Evolutionary conservation across 2,888 invertebrate species (phyloP), one percentile per base, ranked within the genome.

Genomic region (Tetropium fuscum): DNA sequence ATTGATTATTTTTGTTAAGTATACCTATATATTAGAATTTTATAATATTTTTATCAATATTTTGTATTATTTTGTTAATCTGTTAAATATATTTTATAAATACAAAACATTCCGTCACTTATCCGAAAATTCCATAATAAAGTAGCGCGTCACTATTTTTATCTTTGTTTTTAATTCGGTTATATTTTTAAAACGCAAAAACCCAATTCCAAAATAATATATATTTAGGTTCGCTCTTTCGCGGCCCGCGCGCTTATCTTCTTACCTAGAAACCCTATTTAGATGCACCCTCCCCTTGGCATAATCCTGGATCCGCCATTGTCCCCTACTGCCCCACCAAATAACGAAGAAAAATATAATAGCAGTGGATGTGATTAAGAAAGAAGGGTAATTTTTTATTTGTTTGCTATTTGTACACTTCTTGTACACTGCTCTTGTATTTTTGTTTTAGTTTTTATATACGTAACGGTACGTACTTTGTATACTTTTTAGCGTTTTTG

Each of bases 1-100:
- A 10, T 30, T 30, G n/a, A 30, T 30, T 30, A 10, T 30, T 1
- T 30, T 30, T 30, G n/a, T 30, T 30, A 10, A n/a, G n/a, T n/a
- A n/a, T n/a, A n/a, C n/a, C n/a, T n/a, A 30, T 30, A 30, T 30
- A 30, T 30, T 30, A 30, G 30, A n/a, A 10, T 3, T 30, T 30
- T 30, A 30, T 30, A 30, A 10, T n/a, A 30, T 30, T 3, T 30
- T 27, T 27, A 27, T 27, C 27, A n/a, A 30, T 7, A 11, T 30
- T 30, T 30, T 30, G 30, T n/a, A 30, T n/a, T 30, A 30, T 27
- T 30, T 30, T 30, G 30, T 30, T 30, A 30, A 30, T 30, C 30
- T 30, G 30, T n/a, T 30, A 30, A 30, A 30, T 30, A 30, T 30
- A 30, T 30, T 3, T 30, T 30, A n/a, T 30, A n/a, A 30, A 30